Base-by-base conservation (phyloP, 2,797 vertebrate species). In the Melanotaenia parkinsoni region DNA sequence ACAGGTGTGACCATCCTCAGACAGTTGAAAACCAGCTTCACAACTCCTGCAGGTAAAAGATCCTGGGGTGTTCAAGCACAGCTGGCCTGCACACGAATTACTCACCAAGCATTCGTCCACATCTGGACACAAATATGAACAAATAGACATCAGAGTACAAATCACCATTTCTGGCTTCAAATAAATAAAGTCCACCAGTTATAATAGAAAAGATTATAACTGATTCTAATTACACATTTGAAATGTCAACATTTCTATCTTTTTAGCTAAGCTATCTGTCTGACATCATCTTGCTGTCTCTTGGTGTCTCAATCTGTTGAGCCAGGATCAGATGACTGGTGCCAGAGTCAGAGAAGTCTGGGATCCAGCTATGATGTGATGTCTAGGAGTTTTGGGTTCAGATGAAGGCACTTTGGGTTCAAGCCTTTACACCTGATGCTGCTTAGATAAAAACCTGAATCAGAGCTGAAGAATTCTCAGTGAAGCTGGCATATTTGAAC, bases 321-420 rank as follows among this genome's bases (percentile, higher is more conserved):
- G 80, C 81, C 85, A 77, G 71, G 79, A 86, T 87, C 66, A 69
- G 58, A 72, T 59, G 63, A 85, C 74, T 6, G 35, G 71, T 83
- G 89, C 90, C 89, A 91, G 87, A 91, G 75, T 33, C 53, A 7
- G 72, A 82, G 75, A 65, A 72, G 47, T 81, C 67, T 38, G 16
- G 54, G 72, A 82, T 88, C 85, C 88, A 92, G 88, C 84, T 82
- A 89, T 93, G 93, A 94, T 92, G 92, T 92, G 86, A 93, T 92
- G 91, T 90, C 91, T 93, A 72, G 51, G 85, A 79, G 76, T 81
- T 74, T 85, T 85, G 63, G 70, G 58, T 58, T 85, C 60, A 78
- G 63, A 84, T 82, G 50, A 82, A 80, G 62, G 56, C 12, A 59
- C 87, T 95, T 68, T 67, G 37, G 26, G 45, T 81, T 70, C 64